These are phyloP conservation scores for Phacellophora camtschatica DNA, from an alignment of 30 jellyfish, hydroid and myxozoan genomes.

Conservation along the genomic window DNA sequence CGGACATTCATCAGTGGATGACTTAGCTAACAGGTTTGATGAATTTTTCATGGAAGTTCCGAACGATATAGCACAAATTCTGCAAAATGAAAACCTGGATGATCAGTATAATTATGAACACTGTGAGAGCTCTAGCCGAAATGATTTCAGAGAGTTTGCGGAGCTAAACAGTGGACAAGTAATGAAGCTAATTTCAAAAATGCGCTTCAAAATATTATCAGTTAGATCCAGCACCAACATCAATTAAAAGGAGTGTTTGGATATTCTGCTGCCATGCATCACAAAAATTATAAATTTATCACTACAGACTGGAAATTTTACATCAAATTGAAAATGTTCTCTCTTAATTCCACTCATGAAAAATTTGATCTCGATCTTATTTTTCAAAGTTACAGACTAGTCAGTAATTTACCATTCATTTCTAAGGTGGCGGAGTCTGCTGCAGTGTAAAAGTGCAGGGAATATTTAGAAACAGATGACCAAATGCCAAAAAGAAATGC, in stretches of 20 bases:
- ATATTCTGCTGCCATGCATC: background rate
- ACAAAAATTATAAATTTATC: constrained; percentile 21
- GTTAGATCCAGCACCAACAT: constrained; percentile 49
- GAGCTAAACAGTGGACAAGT: background rate
- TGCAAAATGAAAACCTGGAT: background rate
- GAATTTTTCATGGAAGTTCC: background rate
- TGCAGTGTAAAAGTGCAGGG: constrained; percentile 7
- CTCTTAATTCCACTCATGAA: constrained; percentile 10
- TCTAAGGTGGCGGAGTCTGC: constrained; percentile 34
- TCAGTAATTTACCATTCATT: background rate
- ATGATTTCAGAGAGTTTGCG: background rate
- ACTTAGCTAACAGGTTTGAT: background rate
- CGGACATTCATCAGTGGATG: background rate
- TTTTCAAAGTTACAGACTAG: constrained; percentile 6
- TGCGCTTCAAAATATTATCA: constrained; percentile 6
- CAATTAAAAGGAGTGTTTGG: constrained; percentile 7
- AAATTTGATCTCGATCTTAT: constrained; percentile 27
- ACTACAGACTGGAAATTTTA: background rate
- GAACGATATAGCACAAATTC: background rate
- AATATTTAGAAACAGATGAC: constrained; percentile 7
- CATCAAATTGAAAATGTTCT: background rate
- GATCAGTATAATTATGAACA: background rate
- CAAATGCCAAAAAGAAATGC: constrained; percentile 10
- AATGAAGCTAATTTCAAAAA: background rate
- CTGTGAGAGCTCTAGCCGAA: background rate